These are phyloP conservation scores for Premnoplex brunnescens DNA, from an alignment of 2,797 vertebrate species.

Conservation along the genomic window DNA sequence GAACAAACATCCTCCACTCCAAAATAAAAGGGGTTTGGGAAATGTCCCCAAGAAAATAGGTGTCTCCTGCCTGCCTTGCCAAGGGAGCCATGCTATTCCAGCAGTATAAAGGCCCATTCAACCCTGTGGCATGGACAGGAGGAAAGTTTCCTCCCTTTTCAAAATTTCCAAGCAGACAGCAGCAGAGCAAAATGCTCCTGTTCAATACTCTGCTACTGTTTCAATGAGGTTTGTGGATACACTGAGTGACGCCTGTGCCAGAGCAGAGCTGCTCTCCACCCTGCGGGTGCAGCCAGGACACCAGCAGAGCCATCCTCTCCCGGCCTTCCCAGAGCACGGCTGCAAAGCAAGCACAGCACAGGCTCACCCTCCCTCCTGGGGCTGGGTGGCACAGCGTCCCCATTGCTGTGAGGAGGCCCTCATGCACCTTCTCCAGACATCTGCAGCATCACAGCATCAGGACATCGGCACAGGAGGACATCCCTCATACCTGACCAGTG, in stretches of 20 bases:
- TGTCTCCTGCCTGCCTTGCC: not conserved
- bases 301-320: not conserved
- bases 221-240: constrained; percentile 48
- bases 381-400: not conserved
- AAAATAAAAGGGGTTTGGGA: not conserved
- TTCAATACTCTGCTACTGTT: constrained; percentile 57
- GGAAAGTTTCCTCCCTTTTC: constrained; percentile 23
- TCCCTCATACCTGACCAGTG: not conserved
- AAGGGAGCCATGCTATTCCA: not conserved
- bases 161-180: constrained; percentile 49
- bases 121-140: not conserved
- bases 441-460: not conserved
- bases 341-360: not conserved
- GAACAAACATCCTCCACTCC: not conserved
- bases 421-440: not conserved
- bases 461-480: not conserved
- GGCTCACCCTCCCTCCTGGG: not conserved
- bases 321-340: not conserved
- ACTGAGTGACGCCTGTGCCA: not conserved
- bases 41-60: not conserved
- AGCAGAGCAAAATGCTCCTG: constrained; percentile 8
- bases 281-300: not conserved
- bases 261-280: constrained; percentile 19
- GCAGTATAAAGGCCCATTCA: constrained; percentile 31
- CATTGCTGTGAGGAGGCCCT: not conserved